phyloP scores from a whole-genome alignment of 2,113 vertebrate species.

The Larimichthys polyactis region DNA sequence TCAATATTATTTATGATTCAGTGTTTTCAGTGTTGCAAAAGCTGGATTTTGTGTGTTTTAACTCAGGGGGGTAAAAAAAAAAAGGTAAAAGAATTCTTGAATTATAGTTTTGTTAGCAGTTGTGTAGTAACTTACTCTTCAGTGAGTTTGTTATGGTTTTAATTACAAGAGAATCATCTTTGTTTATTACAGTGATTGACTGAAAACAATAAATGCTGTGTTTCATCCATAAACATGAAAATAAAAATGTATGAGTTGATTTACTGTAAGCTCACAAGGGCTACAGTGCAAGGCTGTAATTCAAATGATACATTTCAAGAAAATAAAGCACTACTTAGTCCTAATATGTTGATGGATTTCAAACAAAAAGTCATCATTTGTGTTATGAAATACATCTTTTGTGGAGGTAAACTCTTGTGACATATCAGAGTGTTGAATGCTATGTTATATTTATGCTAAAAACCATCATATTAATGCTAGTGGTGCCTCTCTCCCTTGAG shows the following conservation, averaged over 20 bases:
- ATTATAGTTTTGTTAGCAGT: constrained; percentile 31
- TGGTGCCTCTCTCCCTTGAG: constrained; percentile 52
- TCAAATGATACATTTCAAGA: background rate
- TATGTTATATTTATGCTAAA: constrained; percentile 60
- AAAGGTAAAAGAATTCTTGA: constrained; percentile 1
- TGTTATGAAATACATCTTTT: constrained; percentile 18
- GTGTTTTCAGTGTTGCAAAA: constrained; percentile 15
- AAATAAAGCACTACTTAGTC: constrained; percentile 44
- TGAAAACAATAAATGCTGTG: background rate
- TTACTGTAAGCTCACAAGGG: background rate
- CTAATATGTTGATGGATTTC: constrained; percentile 37
- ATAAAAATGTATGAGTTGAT: constrained; percentile 14
- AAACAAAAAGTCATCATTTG: constrained; percentile 15
- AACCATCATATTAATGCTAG: constrained; percentile 39
- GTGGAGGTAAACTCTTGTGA: constrained; percentile 48
- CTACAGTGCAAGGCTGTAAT: background rate
- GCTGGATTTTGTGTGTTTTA: constrained; percentile 3
- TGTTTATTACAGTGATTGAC: background rate
- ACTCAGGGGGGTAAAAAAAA: constrained; percentile 7
- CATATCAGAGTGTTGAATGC: constrained; percentile 38
- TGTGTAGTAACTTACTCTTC: constrained; percentile 6
- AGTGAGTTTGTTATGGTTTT: constrained; percentile 11
- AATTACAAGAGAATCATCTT: constrained; percentile 7
- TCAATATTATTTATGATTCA: background rate
- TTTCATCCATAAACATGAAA: background rate